Conservation (phyloP, 1,140 invertebrate species). For the Andrena cerasifolii region DNA sequence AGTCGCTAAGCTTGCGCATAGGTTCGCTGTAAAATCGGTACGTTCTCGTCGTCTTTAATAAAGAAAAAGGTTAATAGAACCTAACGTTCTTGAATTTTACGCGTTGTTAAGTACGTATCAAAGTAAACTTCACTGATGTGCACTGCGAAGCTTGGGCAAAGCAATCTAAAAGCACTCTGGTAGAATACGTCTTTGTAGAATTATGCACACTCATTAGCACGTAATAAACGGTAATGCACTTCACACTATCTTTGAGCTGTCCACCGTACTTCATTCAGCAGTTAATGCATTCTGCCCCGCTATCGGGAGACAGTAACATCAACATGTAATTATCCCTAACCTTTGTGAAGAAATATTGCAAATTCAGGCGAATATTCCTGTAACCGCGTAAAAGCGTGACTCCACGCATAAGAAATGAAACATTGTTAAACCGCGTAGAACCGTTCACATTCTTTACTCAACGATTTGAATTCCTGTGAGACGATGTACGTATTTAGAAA, state of each 20-base stretch:
- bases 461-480: neutral
- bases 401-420: neutral
- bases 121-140: slow-evolving; percentile 44
- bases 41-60: slow-evolving; percentile 43
- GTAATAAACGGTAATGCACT: slow-evolving; percentile 60
- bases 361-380: neutral
- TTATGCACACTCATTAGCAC: slow-evolving; percentile 66
- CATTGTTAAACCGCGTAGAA: too few relatives aligned
- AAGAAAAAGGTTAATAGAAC: slow-evolving; percentile 33
- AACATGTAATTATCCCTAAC: slow-evolving; percentile 15
- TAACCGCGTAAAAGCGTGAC: neutral
- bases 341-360: neutral
- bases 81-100: slow-evolving; percentile 58
- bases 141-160: slow-evolving; percentile 25
- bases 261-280: slow-evolving; percentile 53
- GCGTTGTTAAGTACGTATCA: slow-evolving; percentile 55
- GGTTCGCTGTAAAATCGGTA: slow-evolving; percentile 12
- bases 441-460: neutral
- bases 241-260: slow-evolving; percentile 53
- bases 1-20: neutral
- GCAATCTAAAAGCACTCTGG: slow-evolving; percentile 49
- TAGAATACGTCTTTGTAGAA: slow-evolving; percentile 62
- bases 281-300: slow-evolving; percentile 50
- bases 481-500: neutral
- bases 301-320: slow-evolving; percentile 16